Conservation (phyloP, 2,797 vertebrate species). For the Crocodylus rhombifer region DNA sequence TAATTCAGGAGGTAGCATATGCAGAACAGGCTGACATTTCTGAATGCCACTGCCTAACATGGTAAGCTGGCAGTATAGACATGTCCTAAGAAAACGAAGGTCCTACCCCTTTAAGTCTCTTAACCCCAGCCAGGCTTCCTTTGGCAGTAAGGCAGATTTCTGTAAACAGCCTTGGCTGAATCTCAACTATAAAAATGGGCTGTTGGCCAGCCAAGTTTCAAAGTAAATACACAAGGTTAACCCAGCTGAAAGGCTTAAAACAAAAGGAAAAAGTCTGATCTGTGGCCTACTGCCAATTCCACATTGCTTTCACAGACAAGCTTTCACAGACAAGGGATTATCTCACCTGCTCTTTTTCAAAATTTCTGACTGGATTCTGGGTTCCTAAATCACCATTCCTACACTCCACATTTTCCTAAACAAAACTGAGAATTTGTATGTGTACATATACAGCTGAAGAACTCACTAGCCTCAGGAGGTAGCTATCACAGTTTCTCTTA, state of each 20-base stretch:
- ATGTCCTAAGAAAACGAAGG: background rate
- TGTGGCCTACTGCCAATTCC: background rate
- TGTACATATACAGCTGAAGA: background rate
- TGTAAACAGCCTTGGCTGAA: background rate
- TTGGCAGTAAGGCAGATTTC: background rate
- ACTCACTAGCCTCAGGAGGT: background rate
- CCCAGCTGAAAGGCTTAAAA: background rate
- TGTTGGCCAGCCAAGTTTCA: background rate
- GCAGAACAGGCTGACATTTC: background rate
- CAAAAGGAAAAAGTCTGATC: background rate
- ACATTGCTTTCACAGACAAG: background rate
- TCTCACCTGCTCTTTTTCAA: background rate
- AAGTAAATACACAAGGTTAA: background rate
- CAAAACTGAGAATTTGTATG: background rate
- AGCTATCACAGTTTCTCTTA: background rate
- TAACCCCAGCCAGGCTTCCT: background rate
- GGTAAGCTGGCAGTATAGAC: fast-evolving
- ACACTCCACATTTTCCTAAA: background rate
- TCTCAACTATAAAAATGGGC: background rate
- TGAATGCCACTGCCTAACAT: background rate
- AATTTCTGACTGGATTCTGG: background rate
- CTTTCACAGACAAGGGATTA: background rate
- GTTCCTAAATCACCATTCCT: background rate
- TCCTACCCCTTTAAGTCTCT: background rate
- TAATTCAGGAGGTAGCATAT: no score